These are phyloP conservation scores for Cylloceria caligata DNA, from an alignment of 2,888 invertebrate genomes.

Conservation along the genomic window DNA sequence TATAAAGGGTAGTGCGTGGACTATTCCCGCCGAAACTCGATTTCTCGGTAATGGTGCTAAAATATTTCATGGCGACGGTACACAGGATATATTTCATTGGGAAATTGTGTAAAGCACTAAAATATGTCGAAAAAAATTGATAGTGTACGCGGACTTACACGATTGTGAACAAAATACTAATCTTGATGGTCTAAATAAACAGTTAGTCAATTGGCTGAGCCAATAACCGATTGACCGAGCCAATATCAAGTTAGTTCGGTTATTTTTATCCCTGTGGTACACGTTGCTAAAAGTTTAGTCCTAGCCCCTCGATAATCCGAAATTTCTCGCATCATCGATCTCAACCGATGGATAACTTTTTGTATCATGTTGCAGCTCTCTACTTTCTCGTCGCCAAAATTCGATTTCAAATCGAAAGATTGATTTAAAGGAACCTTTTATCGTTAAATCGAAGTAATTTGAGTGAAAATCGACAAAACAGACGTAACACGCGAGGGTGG, in stretches of 20 bases:
- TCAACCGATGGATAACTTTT: neutral
- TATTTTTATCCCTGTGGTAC: neutral
- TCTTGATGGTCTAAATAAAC: neutral
- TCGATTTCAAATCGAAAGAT: neutral
- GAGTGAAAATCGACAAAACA: neutral
- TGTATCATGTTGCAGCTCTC: neutral
- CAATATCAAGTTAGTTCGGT: neutral
- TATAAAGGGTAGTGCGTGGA: conserved; percentile 34
- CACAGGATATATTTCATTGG: neutral
- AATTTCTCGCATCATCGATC: neutral
- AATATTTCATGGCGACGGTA: conserved; percentile 4
- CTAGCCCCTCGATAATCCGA: neutral
- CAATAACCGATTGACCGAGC: neutral
- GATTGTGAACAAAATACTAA: neutral
- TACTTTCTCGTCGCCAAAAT: neutral
- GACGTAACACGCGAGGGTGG: neutral
- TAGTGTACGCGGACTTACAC: neutral
- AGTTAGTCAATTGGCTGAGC: neutral
- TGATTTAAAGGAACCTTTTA: conserved; percentile 15
- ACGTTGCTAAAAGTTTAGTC: neutral
- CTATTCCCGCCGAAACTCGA: conserved; percentile 34
- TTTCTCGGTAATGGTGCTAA: conserved; percentile 25
- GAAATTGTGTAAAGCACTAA: neutral
- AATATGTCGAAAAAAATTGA: neutral
- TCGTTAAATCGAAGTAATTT: conserved; percentile 9